A percentile compares a stretch with the other conserved stretches of the same genome.
Evolutionary conservation across 2,888 invertebrate genomes (phyloP).

Genomic region (Conomelus anceps): DNA sequence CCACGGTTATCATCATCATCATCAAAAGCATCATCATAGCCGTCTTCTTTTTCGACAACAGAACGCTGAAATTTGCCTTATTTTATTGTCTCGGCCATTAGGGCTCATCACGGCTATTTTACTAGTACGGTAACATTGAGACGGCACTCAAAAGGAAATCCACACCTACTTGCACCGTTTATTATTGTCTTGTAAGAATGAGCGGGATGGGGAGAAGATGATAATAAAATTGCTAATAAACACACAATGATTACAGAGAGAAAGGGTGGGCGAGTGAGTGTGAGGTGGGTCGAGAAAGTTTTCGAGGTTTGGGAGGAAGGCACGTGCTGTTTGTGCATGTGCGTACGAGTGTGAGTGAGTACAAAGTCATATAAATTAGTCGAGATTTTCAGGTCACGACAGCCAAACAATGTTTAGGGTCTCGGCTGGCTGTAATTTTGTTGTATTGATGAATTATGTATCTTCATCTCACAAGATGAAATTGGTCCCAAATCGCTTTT

Average conservation of each 20-base stretch:
- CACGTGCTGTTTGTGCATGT: not conserved
- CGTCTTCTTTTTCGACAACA: not conserved
- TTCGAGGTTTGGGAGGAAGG: not conserved
- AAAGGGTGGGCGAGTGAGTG: not conserved
- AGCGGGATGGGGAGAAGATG: no score
- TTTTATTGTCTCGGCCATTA: not conserved
- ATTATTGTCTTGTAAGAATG: not conserved
- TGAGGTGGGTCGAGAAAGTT: not conserved
- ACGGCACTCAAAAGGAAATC: not conserved
- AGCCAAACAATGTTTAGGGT: not conserved
- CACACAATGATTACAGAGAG: not conserved
- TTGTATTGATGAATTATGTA: not conserved
- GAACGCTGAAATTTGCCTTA: not conserved
- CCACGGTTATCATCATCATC: no score
- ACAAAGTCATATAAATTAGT: not conserved
- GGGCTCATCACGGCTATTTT: not conserved
- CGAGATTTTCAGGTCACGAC: not conserved
- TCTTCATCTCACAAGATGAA: not conserved
- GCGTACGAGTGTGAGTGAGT: not conserved
- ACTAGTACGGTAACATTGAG: not conserved
- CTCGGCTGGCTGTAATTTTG: not conserved
- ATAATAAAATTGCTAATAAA: not conserved
- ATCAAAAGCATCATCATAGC: not conserved
- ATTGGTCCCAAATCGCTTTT: no score
- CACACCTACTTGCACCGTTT: not conserved